Evolutionary conservation across 2,888 invertebrate species (phyloP).

Genomic region (Uloborus plumipes): DNA sequence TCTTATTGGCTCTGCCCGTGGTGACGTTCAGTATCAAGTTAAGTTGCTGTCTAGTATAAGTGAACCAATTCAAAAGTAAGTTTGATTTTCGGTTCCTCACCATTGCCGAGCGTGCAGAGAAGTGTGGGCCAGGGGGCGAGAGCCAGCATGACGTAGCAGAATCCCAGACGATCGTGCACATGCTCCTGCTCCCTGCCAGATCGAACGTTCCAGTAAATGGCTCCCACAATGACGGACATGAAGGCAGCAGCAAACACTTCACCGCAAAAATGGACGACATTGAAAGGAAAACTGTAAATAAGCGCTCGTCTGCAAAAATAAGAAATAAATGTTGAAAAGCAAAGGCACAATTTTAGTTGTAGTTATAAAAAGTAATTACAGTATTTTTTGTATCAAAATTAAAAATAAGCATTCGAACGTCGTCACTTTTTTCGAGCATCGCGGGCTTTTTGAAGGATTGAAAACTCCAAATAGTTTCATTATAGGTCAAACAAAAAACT

Average conservation of each 20-base stretch:
- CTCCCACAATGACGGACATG: constrained; percentile 86
- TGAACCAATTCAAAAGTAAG: neutral
- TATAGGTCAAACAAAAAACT: too few relatives aligned
- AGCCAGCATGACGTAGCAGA: constrained; percentile 86
- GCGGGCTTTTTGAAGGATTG: too few relatives aligned
- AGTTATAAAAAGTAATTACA: too few relatives aligned
- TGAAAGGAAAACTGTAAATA: constrained; percentile 88
- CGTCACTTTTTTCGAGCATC: too few relatives aligned
- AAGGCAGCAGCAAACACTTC: constrained; percentile 84
- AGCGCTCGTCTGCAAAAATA: constrained; percentile 71
- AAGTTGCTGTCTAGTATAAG: too few relatives aligned
- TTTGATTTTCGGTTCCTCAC: constrained; percentile 37
- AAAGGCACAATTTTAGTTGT: too few relatives aligned
- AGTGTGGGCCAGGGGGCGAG: constrained; percentile 84
- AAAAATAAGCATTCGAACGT: too few relatives aligned
- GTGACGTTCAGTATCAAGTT: too few relatives aligned
- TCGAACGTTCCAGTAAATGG: constrained; percentile 91
- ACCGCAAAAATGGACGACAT: constrained; percentile 83
- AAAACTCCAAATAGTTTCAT: too few relatives aligned
- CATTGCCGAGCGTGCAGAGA: constrained; percentile 73
- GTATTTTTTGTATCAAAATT: too few relatives aligned
- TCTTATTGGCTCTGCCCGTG: too few relatives aligned
- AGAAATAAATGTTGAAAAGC: too few relatives aligned
- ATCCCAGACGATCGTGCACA: constrained; percentile 79
- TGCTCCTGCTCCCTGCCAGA: constrained; percentile 69